These are phyloP conservation scores for Drosophila arizonae DNA, from an alignment of 1,140 invertebrate species.

Conservation along the genomic window DNA sequence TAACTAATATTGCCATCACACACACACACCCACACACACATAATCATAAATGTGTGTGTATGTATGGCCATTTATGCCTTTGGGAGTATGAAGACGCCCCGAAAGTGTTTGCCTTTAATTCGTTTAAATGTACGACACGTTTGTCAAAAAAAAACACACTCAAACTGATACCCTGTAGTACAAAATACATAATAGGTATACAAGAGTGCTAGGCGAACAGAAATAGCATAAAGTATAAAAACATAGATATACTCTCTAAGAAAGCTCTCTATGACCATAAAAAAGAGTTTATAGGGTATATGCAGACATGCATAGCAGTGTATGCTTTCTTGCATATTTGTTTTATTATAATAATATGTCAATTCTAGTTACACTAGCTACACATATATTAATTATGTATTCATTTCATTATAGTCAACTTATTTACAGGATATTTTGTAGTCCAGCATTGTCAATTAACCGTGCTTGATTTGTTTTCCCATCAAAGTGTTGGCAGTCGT, in stretches of 20 bases:
- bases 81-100: conserved; percentile 11
- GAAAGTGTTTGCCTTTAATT: conserved; percentile 51
- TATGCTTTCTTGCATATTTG: too few species aligned
- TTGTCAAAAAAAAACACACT: conserved; percentile 26
- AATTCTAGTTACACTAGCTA: too few species aligned
- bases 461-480: background rate
- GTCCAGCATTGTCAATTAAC: background rate
- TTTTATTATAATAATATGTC: too few species aligned
- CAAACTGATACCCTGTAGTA: conserved; percentile 2
- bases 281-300: background rate
- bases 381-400: too few species aligned
- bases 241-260: too few species aligned
- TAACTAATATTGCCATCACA: background rate
- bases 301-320: too few species aligned
- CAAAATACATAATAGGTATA: too few species aligned
- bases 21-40: background rate
- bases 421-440: background rate
- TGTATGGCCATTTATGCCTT: conserved; percentile 29
- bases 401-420: too few species aligned
- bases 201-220: too few species aligned
- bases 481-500: background rate
- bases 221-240: too few species aligned
- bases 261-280: too few species aligned
- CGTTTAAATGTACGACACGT: conserved; percentile 40
- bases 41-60: background rate